Percentiles rank a stretch among this genome's conserved stretches.
Evolutionary conservation across 2,797 vertebrate genomes (phyloP).

Genomic region (Micrastur ruficollis): DNA sequence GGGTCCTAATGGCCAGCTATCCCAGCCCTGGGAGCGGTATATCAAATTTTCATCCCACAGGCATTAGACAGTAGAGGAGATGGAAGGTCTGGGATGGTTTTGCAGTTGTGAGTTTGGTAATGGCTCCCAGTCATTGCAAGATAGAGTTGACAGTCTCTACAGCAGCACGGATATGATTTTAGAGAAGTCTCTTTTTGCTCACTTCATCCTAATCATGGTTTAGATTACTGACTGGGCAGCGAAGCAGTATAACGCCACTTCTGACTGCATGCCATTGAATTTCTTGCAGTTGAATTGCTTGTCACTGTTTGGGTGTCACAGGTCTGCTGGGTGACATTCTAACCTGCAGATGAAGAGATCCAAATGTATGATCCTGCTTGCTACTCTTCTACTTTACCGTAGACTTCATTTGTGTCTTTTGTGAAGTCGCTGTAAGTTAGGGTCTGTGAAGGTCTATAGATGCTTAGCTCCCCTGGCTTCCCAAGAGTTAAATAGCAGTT

Average conservation of each 20-base stretch:
- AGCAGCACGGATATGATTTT: not conserved
- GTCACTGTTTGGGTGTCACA: not conserved
- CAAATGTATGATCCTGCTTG: not conserved
- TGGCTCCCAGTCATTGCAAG: not conserved
- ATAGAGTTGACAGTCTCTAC: not conserved
- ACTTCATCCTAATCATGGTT: not conserved
- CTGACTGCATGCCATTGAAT: not conserved
- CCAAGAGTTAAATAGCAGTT: not conserved
- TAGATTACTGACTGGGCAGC: not conserved
- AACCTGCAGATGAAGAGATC: not conserved
- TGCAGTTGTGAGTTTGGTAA: not conserved
- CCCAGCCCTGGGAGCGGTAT: fast-evolving
- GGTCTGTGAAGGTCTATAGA: not conserved
- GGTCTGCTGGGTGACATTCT: not conserved
- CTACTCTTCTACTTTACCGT: not conserved
- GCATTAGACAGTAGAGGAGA: not conserved
- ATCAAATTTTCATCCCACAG: not conserved
- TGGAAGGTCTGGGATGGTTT: not conserved
- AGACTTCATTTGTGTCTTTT: not conserved
- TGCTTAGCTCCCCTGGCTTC: not conserved
- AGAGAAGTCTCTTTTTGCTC: not conserved
- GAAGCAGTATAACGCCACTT: not conserved
- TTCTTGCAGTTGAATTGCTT: not conserved
- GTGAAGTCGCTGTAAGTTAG: not conserved
- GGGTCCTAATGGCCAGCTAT: not conserved